These are phyloP conservation scores for Mimachlamys varia DNA, from an alignment of 2,888 invertebrate genomes.

Conservation along the genomic window DNA sequence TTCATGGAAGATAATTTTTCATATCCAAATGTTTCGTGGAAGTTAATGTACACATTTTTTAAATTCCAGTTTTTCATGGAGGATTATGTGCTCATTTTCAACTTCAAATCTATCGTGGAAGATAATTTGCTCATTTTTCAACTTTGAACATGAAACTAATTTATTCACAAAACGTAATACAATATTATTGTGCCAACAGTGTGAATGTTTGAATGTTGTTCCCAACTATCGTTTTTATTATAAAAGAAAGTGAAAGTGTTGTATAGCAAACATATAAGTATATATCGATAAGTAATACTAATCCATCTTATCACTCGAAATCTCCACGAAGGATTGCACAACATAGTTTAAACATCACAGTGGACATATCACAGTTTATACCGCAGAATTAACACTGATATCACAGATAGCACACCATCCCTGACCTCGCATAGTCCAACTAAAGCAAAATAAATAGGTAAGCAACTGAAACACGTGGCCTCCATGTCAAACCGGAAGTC, in stretches of 20 bases:
- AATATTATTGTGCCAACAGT: neutral
- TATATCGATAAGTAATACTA: neutral
- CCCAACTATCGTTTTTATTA: neutral
- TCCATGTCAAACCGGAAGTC: neutral
- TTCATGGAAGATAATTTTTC: too few species aligned
- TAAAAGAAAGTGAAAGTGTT: constrained; percentile 21
- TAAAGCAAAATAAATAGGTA: constrained; percentile 34
- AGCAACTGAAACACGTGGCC: constrained; percentile 5
- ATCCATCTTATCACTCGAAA: neutral
- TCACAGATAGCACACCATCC: constrained; percentile 24
- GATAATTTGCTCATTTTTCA: neutral
- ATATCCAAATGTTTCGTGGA: too few species aligned
- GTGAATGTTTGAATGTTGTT: neutral
- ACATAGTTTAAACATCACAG: constrained; percentile 29
- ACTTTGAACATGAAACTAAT: neutral
- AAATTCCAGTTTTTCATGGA: too few species aligned
- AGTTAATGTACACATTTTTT: too few species aligned
- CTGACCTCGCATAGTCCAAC: constrained; percentile 33
- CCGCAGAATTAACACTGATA: constrained; percentile 10
- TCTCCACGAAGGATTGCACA: constrained; percentile 1
- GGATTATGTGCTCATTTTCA: too few species aligned
- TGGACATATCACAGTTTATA: neutral
- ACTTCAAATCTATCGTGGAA: neutral
- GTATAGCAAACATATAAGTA: constrained; percentile 19
- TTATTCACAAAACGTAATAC: constrained; percentile 36